Evolutionary conservation across 2,113 vertebrate species (phyloP), one percentile per base, ranked within the genome.

Genomic region (Isurus oxyrinchus): DNA sequence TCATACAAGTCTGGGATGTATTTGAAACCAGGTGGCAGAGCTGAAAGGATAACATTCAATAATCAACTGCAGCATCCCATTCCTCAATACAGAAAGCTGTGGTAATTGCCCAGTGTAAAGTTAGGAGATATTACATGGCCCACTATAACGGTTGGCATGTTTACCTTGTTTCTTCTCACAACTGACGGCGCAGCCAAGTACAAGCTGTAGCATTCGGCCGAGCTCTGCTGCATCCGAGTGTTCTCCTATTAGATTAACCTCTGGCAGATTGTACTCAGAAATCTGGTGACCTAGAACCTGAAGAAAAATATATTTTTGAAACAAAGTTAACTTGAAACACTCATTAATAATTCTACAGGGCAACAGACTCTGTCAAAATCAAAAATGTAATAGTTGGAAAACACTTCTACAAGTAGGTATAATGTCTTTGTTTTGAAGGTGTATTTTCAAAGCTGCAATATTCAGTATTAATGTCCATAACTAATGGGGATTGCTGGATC

Each of bases 141-240:
- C 90, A 2, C 31, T 40, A 19, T n/a, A 21, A 10, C n/a, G 25
- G 57, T 59, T 19, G 57, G 57, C n/a, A 14, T 40, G 96, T 49
- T 97, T 97, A 99, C 99, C 99, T 97, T 99, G 98, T 96, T 99
- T 99, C 97, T 98, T 99, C 97, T 99, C 99, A 69, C 99, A 99
- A 96, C 98, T 99, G 97, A 99, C 98, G 0, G 99, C 99, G 96
- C 99, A 99, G 96, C 98, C 98, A 96, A 99, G 97, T 14, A 99
- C 98, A 55, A 99, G 97, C 97, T 99, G 99, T 5, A 99, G 98
- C 97, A 99, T 97, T 96, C 98, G 98, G 55, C 98, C 98, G 49
- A 99, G 97, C 96, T 99, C 99, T 0, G 97, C 97, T 3, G 97
- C 97, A 44, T 99, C 98, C 1, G 98, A 98, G 97, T 98, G 97